phyloP scores from a whole-genome alignment of 2,797 vertebrate genomes.

The Mus spretus region DNA sequence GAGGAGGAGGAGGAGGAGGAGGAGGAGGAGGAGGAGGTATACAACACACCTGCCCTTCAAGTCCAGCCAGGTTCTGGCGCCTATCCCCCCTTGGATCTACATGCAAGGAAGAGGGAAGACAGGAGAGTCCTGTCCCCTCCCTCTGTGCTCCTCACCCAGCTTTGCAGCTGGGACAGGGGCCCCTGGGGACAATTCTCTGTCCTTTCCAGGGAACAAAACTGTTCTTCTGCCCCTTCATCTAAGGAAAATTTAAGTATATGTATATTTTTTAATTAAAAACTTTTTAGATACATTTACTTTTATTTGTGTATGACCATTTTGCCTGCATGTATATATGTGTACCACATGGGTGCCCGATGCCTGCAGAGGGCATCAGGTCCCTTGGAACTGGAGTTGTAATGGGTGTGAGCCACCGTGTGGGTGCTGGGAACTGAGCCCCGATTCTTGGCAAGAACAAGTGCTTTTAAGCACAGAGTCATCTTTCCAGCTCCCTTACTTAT shows the following conservation, averaged over 20 bases:
- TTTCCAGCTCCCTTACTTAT: background rate
- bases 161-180: background rate
- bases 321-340: background rate
- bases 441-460: background rate
- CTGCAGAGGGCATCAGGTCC: background rate
- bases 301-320: background rate
- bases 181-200: background rate
- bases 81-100: background rate
- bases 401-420: background rate
- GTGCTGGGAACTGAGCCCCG: background rate
- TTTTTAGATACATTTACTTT: background rate
- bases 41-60: background rate
- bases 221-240: constrained; percentile 6
- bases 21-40: too few relatives aligned
- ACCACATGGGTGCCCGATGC: background rate
- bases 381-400: background rate
- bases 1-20: background rate
- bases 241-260: background rate
- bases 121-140: background rate
- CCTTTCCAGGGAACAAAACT: background rate
- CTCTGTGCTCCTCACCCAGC: background rate
- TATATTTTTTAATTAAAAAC: background rate
- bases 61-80: background rate
- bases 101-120: background rate
- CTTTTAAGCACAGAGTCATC: background rate